Conservation (phyloP, 2,113 vertebrate species). For the Psilopsiagon aurifrons region DNA sequence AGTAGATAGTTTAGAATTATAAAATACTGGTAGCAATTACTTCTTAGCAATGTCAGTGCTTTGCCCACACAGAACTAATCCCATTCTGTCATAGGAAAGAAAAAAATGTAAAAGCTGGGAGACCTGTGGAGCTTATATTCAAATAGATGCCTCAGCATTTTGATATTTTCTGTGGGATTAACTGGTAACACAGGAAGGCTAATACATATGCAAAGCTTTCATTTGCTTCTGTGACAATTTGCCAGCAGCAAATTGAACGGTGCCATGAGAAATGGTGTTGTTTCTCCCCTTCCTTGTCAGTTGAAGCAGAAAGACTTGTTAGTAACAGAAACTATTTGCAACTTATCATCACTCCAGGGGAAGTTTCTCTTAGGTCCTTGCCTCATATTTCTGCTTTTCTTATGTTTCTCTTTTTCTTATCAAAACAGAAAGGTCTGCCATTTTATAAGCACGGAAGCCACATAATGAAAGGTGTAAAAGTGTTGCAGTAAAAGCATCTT, state of each 20-base stretch:
- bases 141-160: slow-evolving; percentile 60
- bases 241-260: neutral
- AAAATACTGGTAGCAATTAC: neutral
- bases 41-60: neutral
- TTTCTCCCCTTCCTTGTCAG: neutral
- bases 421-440: neutral
- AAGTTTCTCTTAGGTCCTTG: neutral
- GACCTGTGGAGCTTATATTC: slow-evolving; percentile 16
- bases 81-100: neutral
- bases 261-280: neutral
- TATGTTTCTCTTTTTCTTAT: neutral
- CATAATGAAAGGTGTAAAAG: slow-evolving; percentile 27
- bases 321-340: neutral
- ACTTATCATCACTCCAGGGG: neutral
- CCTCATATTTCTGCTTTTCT: neutral
- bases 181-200: slow-evolving; percentile 36
- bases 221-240: slow-evolving; percentile 44
- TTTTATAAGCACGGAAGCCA: neutral
- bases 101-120: slow-evolving; percentile 20
- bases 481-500: neutral
- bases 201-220: slow-evolving; percentile 50
- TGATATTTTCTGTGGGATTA: slow-evolving; percentile 60
- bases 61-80: slow-evolving; percentile 16
- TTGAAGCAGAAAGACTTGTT: neutral
- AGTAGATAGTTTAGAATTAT: neutral